Evolutionary conservation across 1,140 invertebrate species (phyloP).

Genomic region (Acromyrmex echinatior): DNA sequence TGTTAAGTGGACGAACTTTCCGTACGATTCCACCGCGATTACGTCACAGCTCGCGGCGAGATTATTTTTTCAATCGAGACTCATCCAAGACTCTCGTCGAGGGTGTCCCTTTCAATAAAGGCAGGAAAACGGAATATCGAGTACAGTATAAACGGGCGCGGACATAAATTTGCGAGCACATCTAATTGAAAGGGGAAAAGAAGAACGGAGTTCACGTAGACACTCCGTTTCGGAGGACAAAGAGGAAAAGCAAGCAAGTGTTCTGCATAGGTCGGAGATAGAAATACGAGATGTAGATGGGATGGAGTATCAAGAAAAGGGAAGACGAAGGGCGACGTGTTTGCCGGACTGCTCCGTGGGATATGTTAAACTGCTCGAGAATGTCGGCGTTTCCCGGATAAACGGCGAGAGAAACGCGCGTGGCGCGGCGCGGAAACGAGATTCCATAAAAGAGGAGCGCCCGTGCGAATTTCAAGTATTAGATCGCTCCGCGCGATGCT

Average conservation of each 20-base stretch:
- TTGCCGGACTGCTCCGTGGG: constrained; percentile 65
- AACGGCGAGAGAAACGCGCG: constrained; percentile 70
- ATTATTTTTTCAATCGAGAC: constrained; percentile 72
- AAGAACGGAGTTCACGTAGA: constrained; percentile 55
- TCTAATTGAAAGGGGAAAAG: constrained; percentile 86
- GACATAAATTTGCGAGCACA: constrained; percentile 85
- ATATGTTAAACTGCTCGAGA: constrained; percentile 83
- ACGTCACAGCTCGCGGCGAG: constrained; percentile 34
- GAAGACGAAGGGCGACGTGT: constrained; percentile 43
- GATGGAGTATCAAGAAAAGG: constrained; percentile 40
- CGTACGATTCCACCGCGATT: background rate
- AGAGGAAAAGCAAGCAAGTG: constrained; percentile 29
- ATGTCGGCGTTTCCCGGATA: constrained; percentile 80
- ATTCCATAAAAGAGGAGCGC: constrained; percentile 50
- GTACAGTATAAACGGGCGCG: constrained; percentile 74
- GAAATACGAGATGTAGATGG: constrained; percentile 34
- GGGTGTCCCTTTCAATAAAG: constrained; percentile 75
- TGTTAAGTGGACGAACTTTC: background rate
- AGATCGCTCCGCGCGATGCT: constrained; percentile 4
- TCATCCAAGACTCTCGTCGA: background rate
- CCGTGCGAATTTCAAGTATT: constrained; percentile 55
- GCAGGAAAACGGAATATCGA: constrained; percentile 82
- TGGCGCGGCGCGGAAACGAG: constrained; percentile 52
- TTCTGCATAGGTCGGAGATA: constrained; percentile 37
- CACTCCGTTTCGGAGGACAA: constrained; percentile 52